Conservation (phyloP, 1,140 invertebrate genomes). For the Drosophila triauraria region DNA sequence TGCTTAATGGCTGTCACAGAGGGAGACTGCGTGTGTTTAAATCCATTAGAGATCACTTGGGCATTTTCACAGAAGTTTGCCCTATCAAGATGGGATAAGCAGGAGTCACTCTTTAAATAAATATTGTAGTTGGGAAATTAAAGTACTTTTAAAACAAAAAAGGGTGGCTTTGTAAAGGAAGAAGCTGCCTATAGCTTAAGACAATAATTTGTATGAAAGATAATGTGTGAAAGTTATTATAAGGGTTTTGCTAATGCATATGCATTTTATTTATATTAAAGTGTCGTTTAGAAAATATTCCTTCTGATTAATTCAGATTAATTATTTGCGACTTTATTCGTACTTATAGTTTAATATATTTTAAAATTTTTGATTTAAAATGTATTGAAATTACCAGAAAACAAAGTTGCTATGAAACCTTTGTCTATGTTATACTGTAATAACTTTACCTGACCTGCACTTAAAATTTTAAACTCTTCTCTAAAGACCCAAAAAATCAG, state of each 20-base stretch:
- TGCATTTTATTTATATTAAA: no score
- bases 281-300: not conserved
- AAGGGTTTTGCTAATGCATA: no score
- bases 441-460: no score
- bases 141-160: not conserved
- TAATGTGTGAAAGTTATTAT: no score
- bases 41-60: constrained; percentile 43
- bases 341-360: not conserved
- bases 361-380: not conserved
- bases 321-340: not conserved
- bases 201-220: no score
- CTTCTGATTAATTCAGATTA: not conserved
- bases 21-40: constrained; percentile 18
- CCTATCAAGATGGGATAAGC: constrained; percentile 14
- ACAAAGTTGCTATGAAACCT: not conserved
- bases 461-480: not conserved
- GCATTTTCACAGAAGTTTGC: constrained; percentile 11
- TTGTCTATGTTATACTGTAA: not conserved
- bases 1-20: constrained; percentile 21
- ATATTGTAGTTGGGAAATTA: not conserved
- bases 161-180: no score
- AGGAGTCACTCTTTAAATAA: not conserved
- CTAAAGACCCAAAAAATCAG: not conserved
- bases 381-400: rapidly evolving
- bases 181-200: no score